phyloP scores from a whole-genome alignment of 2,888 invertebrate species.

The Zonitis immaculata region DNA sequence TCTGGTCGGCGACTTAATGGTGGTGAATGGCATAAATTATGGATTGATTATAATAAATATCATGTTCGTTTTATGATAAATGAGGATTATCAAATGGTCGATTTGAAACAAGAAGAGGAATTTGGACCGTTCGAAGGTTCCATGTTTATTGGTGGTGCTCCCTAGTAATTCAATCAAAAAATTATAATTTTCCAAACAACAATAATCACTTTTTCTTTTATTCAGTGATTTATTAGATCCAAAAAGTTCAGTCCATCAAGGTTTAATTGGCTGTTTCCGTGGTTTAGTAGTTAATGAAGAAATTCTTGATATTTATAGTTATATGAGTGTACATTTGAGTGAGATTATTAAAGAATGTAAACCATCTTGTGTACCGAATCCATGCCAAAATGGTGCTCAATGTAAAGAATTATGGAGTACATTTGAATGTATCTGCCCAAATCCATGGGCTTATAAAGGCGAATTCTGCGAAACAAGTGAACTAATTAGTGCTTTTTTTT shows the following conservation, averaged over 20 bases:
- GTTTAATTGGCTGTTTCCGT: conserved; percentile 90
- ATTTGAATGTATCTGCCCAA: conserved; percentile 88
- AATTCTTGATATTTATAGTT: conserved; percentile 85
- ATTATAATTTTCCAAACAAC: too few relatives aligned
- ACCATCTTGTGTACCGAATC: conserved; percentile 90
- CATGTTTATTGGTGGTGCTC: conserved; percentile 91
- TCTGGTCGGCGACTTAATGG: conserved; percentile 76
- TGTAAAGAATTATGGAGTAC: conserved; percentile 91
- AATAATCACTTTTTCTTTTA: too few relatives aligned
- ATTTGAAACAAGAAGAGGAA: conserved; percentile 77
- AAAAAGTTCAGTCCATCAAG: conserved; percentile 79
- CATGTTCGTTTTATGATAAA: conserved; percentile 92
- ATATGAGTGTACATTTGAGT: conserved; percentile 86
- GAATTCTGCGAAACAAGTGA: conserved; percentile 86
- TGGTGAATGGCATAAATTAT: conserved; percentile 94
- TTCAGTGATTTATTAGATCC: conserved; percentile 72
- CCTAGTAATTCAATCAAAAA: too few relatives aligned
- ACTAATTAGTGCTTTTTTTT: too few relatives aligned
- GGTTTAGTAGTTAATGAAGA: conserved; percentile 89
- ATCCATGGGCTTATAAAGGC: conserved; percentile 90
- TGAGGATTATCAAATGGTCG: conserved; percentile 83
- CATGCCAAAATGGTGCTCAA: conserved; percentile 85
- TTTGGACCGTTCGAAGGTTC: conserved; percentile 91
- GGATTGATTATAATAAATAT: conserved; percentile 92
- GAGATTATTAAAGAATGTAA: conserved; percentile 92